Conservation (phyloP, 2,797 vertebrate genomes). For the Periophthalmus magnuspinnatus region DNA sequence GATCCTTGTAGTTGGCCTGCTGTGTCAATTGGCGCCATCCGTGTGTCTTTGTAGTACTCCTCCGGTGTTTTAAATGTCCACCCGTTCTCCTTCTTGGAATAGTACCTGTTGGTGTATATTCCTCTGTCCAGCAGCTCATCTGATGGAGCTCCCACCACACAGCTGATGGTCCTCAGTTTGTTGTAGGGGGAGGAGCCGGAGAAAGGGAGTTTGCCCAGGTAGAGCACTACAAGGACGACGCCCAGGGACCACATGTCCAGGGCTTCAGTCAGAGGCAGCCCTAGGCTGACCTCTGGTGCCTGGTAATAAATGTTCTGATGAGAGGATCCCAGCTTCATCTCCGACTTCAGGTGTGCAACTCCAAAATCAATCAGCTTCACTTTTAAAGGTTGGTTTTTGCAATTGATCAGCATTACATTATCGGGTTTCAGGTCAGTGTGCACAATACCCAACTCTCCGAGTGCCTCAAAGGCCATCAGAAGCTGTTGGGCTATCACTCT, state of each 20-base stretch:
- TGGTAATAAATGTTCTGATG: not conserved
- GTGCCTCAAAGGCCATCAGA: not conserved
- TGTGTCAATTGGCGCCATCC: no score
- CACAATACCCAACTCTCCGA: not conserved
- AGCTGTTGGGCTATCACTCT: not conserved
- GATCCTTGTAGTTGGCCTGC: not conserved
- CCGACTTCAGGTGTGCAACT: not conserved
- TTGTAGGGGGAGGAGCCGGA: not conserved
- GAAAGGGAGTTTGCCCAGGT: not conserved
- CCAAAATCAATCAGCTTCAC: not conserved
- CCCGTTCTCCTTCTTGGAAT: not conserved
- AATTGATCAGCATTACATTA: not conserved
- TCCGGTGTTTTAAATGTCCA: not conserved
- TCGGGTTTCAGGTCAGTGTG: not conserved
- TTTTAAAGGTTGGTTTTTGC: not conserved
- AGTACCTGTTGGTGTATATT: not conserved
- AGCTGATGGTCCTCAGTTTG: not conserved
- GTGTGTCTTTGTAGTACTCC: not conserved
- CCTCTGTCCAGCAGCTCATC: not conserved
- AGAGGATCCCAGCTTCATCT: not conserved
- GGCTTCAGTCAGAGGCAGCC: not conserved
- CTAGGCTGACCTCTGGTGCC: not conserved
- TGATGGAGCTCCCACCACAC: not conserved
- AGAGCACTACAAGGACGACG: not conserved
- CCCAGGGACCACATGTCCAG: conserved; percentile 1